Conservation (phyloP, 2,888 invertebrate species). For the Crossocerus cetratus region DNA sequence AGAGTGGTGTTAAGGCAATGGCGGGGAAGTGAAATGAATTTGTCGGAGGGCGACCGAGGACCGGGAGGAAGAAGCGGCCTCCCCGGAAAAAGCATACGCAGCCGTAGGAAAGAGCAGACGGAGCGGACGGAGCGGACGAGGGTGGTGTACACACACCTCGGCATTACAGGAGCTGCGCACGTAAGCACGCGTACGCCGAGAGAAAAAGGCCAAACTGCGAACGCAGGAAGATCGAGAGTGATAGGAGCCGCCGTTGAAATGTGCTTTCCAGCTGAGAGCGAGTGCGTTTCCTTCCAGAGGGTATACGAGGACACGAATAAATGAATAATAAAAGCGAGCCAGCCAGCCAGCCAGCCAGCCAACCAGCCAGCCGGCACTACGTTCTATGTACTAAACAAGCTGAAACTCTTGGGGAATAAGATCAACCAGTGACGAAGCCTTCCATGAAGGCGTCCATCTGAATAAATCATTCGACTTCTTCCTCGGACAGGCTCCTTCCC, state of each 20-base stretch:
- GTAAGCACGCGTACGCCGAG: too few relatives aligned
- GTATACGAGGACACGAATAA: constrained; percentile 4
- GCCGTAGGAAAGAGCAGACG: too few relatives aligned
- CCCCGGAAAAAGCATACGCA: too few relatives aligned
- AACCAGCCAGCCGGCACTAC: too few relatives aligned
- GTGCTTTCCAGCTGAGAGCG: background rate
- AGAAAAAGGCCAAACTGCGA: background rate
- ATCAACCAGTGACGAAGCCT: too few relatives aligned
- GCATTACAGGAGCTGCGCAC: too few relatives aligned
- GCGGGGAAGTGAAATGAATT: constrained; percentile 22
- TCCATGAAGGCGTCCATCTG: constrained; percentile 17
- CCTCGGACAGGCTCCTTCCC: too few relatives aligned
- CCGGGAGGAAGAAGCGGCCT: background rate
- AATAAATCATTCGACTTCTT: background rate
- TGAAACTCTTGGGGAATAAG: too few relatives aligned
- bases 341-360: background rate
- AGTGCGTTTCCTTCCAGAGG: background rate
- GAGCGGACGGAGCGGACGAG: too few relatives aligned
- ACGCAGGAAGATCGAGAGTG: background rate
- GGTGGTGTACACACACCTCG: too few relatives aligned
- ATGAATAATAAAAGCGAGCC: constrained; percentile 8
- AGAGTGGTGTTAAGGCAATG: constrained; percentile 21
- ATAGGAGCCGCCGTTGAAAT: constrained; percentile 1
- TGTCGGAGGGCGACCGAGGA: constrained; percentile 4
- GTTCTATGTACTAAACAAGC: too few relatives aligned